Evolutionary conservation across 2,888 invertebrate species (phyloP).

Genomic region (Metellina segmentata): DNA sequence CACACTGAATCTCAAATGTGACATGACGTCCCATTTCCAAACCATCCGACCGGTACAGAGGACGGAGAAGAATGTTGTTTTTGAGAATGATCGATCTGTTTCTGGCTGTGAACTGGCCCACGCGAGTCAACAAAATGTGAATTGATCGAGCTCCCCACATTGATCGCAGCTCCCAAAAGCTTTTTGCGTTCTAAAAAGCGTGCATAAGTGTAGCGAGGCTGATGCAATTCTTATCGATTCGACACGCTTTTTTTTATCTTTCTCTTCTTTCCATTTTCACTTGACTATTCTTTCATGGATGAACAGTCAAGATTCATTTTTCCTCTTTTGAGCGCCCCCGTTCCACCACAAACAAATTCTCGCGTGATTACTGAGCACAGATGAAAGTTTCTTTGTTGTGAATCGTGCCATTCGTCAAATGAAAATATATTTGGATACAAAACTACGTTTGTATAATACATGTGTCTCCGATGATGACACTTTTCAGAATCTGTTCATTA

Average conservation of each 20-base stretch:
- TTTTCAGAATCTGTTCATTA: too few relatives aligned
- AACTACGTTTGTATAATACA: too few relatives aligned
- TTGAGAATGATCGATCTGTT: constrained; percentile 28
- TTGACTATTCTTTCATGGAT: not conserved
- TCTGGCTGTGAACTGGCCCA: not conserved
- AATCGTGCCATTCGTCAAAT: too few relatives aligned
- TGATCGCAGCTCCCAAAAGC: not conserved
- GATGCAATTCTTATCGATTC: constrained; percentile 51
- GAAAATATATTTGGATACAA: too few relatives aligned
- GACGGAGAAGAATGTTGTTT: constrained; percentile 52
- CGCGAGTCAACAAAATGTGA: constrained; percentile 32
- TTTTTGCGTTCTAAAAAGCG: constrained; percentile 11
- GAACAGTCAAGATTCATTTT: not conserved
- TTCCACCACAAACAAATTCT: constrained; percentile 1
- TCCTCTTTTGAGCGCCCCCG: not conserved
- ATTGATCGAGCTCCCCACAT: constrained; percentile 33
- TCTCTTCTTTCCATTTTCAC: constrained; percentile 1
- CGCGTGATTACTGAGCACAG: not conserved
- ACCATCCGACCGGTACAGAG: constrained; percentile 13
- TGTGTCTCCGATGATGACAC: too few relatives aligned
- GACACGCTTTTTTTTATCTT: constrained; percentile 20
- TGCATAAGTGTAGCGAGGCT: constrained; percentile 29
- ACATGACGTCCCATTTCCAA: constrained; percentile 58
- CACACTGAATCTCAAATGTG: constrained; percentile 10
- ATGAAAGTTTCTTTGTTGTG: not conserved